phyloP scores from a whole-genome alignment of 2,888 invertebrate species.

The Dendrolimus houi region DNA sequence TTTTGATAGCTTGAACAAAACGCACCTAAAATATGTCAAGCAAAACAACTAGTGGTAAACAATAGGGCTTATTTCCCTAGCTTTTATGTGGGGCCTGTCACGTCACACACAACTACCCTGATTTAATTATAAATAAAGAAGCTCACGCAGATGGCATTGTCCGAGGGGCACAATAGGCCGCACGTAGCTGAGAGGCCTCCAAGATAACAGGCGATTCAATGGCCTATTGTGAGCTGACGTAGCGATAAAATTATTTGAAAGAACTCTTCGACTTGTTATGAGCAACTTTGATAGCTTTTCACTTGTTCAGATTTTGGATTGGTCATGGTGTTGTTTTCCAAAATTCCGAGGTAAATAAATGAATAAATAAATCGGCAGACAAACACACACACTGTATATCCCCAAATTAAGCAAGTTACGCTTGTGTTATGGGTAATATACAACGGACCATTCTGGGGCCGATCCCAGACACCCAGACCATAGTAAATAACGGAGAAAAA shows the following conservation, averaged over 20 bases:
- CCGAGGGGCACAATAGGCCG: slow-evolving; percentile 16
- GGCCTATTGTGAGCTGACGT: slow-evolving; percentile 14
- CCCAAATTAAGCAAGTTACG: too few species aligned
- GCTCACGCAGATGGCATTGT: slow-evolving; percentile 13
- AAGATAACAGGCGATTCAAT: slow-evolving; percentile 24
- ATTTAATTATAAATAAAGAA: slow-evolving; percentile 25
- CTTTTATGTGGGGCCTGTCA: slow-evolving; percentile 5
- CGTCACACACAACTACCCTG: slow-evolving; percentile 15
- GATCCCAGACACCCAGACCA: too few species aligned
- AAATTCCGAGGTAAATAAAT: too few species aligned
- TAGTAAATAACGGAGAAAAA: too few species aligned
- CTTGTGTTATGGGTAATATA: too few species aligned
- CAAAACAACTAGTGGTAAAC: neutral
- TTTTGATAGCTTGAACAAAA: neutral
- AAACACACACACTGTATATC: too few species aligned
- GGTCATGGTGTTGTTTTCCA: neutral
- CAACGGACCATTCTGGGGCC: too few species aligned
- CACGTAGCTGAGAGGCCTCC: slow-evolving; percentile 16
- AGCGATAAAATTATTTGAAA: slow-evolving; percentile 18
- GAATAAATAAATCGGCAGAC: too few species aligned
- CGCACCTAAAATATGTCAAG: neutral
- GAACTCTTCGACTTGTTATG: slow-evolving; percentile 10
- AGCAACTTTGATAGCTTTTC: neutral
- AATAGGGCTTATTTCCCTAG: neutral
- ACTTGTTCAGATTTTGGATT: slow-evolving; percentile 1